phyloP scores from a whole-genome alignment of 1,140 invertebrate species.

The Danaus plexippus region DNA sequence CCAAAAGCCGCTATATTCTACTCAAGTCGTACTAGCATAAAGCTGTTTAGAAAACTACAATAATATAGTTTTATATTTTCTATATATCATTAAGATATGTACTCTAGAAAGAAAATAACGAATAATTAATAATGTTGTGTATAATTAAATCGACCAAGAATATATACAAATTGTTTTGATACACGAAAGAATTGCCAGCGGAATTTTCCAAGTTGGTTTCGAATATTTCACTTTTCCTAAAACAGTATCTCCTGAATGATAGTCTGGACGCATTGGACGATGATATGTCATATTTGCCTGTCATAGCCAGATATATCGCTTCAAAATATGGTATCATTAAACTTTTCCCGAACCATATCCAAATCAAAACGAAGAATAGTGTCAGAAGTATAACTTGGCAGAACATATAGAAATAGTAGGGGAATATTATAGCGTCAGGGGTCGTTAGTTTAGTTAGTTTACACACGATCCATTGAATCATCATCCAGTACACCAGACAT shows the following conservation, averaged over 20 bases:
- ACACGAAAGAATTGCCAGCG: slow-evolving; percentile 9
- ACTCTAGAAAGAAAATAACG: slow-evolving; percentile 1
- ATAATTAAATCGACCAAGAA: slow-evolving; percentile 24
- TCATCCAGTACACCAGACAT: slow-evolving; percentile 57
- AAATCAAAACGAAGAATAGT: slow-evolving; percentile 36
- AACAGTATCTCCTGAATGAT: slow-evolving; percentile 52
- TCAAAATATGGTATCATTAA: slow-evolving; percentile 44
- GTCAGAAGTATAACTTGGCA: slow-evolving; percentile 51
- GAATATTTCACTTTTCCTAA: slow-evolving; percentile 57
- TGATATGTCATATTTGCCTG: slow-evolving; percentile 5
- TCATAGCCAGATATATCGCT: slow-evolving; percentile 30
- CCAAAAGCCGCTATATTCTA: too few relatives aligned
- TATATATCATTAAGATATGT: too few relatives aligned
- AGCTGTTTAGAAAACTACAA: too few relatives aligned
- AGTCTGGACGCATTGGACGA: slow-evolving; percentile 24
- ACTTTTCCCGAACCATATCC: slow-evolving; percentile 42
- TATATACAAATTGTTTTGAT: slow-evolving; percentile 7
- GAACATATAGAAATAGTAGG: slow-evolving; percentile 60
- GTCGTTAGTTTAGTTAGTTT: slow-evolving; percentile 46
- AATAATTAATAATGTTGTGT: slow-evolving; percentile 18
- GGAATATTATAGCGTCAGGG: slow-evolving; percentile 51
- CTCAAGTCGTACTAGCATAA: too few relatives aligned
- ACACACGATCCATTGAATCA: slow-evolving; percentile 54
- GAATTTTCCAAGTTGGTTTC: slow-evolving; percentile 32
- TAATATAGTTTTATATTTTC: too few relatives aligned